Evolutionary conservation across 2,797 vertebrate genomes (phyloP), one percentile per base, ranked within the genome.

Genomic region (Hydrolagus colliei): DNA sequence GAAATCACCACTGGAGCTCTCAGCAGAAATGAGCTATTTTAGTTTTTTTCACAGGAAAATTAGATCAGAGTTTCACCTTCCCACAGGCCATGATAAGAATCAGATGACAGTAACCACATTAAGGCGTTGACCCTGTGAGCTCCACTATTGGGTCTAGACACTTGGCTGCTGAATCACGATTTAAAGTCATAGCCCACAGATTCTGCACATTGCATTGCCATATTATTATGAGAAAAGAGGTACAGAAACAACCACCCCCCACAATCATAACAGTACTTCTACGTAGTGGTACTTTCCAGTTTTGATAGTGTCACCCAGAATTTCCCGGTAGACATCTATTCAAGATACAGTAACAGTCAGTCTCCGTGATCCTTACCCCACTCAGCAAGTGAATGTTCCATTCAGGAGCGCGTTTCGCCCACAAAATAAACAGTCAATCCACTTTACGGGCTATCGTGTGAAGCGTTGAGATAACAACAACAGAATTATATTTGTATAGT

Each of bases 251-350:
- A 59, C 7, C 6, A 7, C 73, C 27, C 22, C 9, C 63, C 18
- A 4, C 22, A 32, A 67, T 84, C 79, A 84, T 84, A 71, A 68
- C 65, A 71, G 16, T 12, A 84, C 65, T 71, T 41, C 9, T 84
- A 10, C 32, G 32, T 41, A 67, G 65, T 84, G 79, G 79, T 84
- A 84, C 65, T 84, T 84, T 52, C 79, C 79, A 41, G 4, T 41
- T 41, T 52, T 68, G 32, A 68, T 16, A 68, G 8, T 14, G 32
- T 68, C 65, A 71, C 79, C 65, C 32, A 8, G 10, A 20, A 20
- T 71, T 84, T 84, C 79, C 79, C 35, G 79, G 79, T 68, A 84
- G 63, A 68, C 20, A 3, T 52, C 59, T 14, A 77, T 77, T 10
- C 16, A 52, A 59, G 18, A 77, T 77, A 4, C 18, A 59, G 14